Evolutionary conservation across 2,113 vertebrate genomes (phyloP).

Genomic region (Indicator maculatus): DNA sequence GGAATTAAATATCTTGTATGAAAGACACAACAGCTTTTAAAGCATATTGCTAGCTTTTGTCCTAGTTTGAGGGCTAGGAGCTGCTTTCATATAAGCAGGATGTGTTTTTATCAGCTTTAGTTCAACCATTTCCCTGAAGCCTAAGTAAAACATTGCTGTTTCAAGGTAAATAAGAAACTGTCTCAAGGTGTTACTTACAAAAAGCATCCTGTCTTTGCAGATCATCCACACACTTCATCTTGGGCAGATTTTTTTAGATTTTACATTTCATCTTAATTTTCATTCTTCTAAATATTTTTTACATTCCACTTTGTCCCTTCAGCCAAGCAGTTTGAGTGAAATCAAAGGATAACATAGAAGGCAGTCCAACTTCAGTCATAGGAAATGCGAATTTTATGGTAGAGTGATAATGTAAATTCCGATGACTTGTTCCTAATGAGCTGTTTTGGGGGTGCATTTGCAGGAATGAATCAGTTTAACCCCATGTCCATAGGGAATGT

Average conservation of each 20-base stretch:
- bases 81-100: neutral
- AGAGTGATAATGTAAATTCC: neutral
- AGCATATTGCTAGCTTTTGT: neutral
- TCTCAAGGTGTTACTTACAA: neutral
- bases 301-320: neutral
- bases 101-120: neutral
- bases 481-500: slow-evolving; percentile 92
- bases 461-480: slow-evolving; percentile 95
- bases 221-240: neutral
- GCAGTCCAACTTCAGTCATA: neutral
- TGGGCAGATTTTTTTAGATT: neutral
- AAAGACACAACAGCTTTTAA: neutral
- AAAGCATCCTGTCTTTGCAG: neutral
- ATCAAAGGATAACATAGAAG: neutral
- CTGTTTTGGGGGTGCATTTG: slow-evolving; percentile 71
- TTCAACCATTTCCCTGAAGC: neutral
- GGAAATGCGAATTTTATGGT: neutral
- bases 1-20: neutral
- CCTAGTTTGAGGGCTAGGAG: neutral
- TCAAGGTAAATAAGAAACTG: slow-evolving; percentile 3
- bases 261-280: neutral
- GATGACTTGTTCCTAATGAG: slow-evolving; percentile 64
- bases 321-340: neutral
- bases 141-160: neutral
- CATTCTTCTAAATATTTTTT: neutral